Evolutionary conservation across 2,888 invertebrate species (phyloP).

Genomic region (Dromius quadrimaculatus): DNA sequence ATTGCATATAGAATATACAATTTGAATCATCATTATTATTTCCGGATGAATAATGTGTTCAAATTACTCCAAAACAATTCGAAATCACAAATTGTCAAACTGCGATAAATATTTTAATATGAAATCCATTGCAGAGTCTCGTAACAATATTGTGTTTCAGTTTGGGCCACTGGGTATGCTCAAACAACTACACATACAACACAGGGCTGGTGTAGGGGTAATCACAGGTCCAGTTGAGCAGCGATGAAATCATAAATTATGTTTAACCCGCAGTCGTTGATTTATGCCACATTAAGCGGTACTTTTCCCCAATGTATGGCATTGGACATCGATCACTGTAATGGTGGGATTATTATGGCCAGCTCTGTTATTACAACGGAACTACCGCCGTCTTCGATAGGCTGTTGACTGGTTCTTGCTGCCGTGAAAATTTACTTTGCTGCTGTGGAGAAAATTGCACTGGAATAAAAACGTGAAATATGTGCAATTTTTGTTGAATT

Average conservation of each 20-base stretch:
- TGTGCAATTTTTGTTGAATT: no score
- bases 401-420: not conserved
- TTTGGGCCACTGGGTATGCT: not conserved
- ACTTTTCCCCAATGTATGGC: conserved; percentile 48
- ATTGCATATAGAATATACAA: no score
- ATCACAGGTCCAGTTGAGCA: conserved; percentile 47
- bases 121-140: conserved; percentile 4
- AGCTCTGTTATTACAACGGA: conserved; percentile 42
- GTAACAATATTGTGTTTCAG: not conserved
- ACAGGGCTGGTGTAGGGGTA: conserved; percentile 29
- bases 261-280: conserved; percentile 47
- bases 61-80: not conserved
- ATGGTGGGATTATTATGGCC: conserved; percentile 45
- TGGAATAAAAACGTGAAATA: no score
- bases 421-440: not conserved
- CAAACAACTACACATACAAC: conserved; percentile 9
- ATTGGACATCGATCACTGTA: conserved; percentile 49
- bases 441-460: no score
- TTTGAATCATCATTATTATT: no score
- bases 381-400: not conserved
- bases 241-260: conserved; percentile 52
- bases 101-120: conserved; percentile 13
- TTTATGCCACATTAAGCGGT: conserved; percentile 50
- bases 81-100: not conserved
- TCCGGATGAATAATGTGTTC: not conserved